Base-by-base conservation (phyloP, 2,888 invertebrate species). In the Agonum fuliginosum region DNA sequence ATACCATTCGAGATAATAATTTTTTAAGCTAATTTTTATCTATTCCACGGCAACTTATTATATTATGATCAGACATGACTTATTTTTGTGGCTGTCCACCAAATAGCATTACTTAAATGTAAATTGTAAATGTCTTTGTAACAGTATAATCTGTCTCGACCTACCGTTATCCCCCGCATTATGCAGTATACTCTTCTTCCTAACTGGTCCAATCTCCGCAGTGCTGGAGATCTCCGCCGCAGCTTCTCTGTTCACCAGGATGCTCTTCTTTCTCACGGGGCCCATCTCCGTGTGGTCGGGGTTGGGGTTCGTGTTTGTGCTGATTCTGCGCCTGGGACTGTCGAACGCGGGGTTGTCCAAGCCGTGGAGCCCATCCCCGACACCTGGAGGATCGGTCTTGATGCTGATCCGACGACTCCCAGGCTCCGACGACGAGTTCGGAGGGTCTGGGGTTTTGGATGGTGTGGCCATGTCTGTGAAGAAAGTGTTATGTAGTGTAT, bases 161-260 rank as follows among this genome's bases (percentile, higher is more conserved):
- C 86, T 80, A 87, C 75, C 87, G 79, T 83, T 85, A 78, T 88
- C 87, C 77, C 74, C 80, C 1, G 90, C 88, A 85, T 91, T 91
- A 84, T 93, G 91, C 74, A 93, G 87, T 83, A 93, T 93, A 85
- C 93, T 93, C 84, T 93, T 93, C 80, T 92, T 91, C 82, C 93
- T 88, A 77, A 91, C 91, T 17, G 93, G 93, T 78, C 93, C 93
- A 80, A 91, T 90, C 84, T 91, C 91, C 65, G 89, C 84, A 80
- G 12, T n/a, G 12, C 10, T 20, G 2, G 54, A 34, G 17, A 77
- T 77, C 12, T 70, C 77, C 12, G 10, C 41, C 14, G 19, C 41
- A 12, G 34, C 87, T 72, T 78, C 80, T 1, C 90, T 88, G 84
- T 92, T 91, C 84, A 93, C 91, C 72, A 93, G 87, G 83, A 93